phyloP scores from a whole-genome alignment of 1,140 invertebrate genomes.

The Zaprionus capensis region DNA sequence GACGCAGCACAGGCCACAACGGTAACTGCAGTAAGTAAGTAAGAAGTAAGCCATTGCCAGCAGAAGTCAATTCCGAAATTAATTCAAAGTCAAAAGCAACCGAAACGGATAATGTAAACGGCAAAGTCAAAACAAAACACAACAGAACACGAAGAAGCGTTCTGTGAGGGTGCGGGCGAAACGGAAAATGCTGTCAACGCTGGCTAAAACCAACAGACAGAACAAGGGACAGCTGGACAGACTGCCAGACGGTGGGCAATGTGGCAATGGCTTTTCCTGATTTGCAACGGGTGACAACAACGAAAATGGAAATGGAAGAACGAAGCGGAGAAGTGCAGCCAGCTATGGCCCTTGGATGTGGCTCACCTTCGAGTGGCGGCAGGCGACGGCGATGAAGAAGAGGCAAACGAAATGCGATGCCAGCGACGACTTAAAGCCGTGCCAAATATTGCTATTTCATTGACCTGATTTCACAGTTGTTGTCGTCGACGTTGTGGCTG shows the following conservation, averaged over 20 bases:
- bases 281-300: conserved; percentile 21
- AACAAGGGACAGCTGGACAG: not conserved
- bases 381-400: conserved; percentile 26
- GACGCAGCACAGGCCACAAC: not conserved
- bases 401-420: conserved; percentile 59
- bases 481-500: conserved; percentile 21
- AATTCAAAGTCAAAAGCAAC: conserved; percentile 27
- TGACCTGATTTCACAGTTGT: conserved; percentile 68
- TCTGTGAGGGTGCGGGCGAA: not conserved
- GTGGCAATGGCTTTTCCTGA: conserved; percentile 35
- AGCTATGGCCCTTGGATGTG: conserved; percentile 15
- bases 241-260: conserved; percentile 6
- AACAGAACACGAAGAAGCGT: not conserved
- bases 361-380: conserved; percentile 49
- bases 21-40: not conserved
- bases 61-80: not conserved
- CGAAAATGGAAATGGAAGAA: not conserved
- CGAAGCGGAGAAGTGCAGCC: conserved; percentile 7
- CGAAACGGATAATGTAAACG: conserved; percentile 6
- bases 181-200: conserved; percentile 46
- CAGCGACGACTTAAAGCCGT: conserved; percentile 62
- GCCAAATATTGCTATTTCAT: conserved; percentile 81
- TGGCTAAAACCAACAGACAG: conserved; percentile 10
- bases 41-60: conserved; percentile 1
- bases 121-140: conserved; percentile 10